Evolutionary conservation across 2,797 vertebrate genomes (phyloP), one percentile per base, ranked within the genome.

Genomic region (Cirrhinus mrigala): DNA sequence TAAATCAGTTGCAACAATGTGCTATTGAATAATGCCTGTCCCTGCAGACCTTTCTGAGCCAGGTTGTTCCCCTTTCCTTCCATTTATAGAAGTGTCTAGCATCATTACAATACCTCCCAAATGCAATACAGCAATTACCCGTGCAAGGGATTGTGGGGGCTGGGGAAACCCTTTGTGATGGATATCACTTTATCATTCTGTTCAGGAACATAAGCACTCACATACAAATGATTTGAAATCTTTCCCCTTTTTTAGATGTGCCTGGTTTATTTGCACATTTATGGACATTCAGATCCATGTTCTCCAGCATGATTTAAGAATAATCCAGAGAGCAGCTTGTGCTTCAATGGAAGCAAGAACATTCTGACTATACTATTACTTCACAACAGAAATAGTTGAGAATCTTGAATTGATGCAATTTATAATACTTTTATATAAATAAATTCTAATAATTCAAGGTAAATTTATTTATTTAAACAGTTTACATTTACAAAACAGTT

Each of bases 111-210:
- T 64, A 83, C 27, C 22, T 58, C n/a, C 37, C 71, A 37, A 76
- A 27, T 56, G 48, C 3, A 84, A 68, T 54, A 6, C 24, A 22
- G 7, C 48, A 50, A 37, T 48, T 77, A 46, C 15, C 6, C 0
- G 4, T 69, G 33, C 33, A 6, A 54, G 50, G 29, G 37, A 70
- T 70, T 48, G 79, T 70, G 50, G 27, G 64, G 82, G 12, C 52
- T 71, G 52, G 29, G n/a, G 33, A 48, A 46, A 62, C 18, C 48
- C 24, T 22, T 84, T 84, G 74, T 66, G 29, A 77, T 75, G 71
- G 71, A 77, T 68, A 52, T 76, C 48, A 27, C 12, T 54, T 54
- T 20, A 16, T 54, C 12, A 44, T 71, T 70, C 50, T 70, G 9
- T 14, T 58, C 33, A 20, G 66, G 79, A 44, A 70, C n/a, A 56